Base-by-base conservation (phyloP, 1,140 invertebrate genomes). In the Heliconius nattereri region DNA sequence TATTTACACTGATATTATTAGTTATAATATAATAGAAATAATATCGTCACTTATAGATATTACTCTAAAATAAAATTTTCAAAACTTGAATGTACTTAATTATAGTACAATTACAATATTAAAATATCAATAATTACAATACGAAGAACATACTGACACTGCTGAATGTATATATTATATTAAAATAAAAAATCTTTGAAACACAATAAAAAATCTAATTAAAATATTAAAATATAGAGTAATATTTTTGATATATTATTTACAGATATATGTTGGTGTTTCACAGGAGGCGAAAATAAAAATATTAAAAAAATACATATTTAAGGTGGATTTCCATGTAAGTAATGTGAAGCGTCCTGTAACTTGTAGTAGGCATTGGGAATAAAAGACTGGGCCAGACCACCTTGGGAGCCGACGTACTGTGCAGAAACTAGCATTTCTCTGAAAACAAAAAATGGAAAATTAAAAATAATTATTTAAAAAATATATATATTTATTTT, bases 351-450 rank as follows among this genome's bases (percentile, higher is more conserved):
- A 7, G 92, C 87, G 19, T 94, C 91, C 79, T 94, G 92, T 20
- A 94, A 81, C 72, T 94, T 92, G 71, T 93, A 94, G 70, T 94
- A 94, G 16, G 89, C 89, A 81, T 93, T 94, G 6, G 91, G 91
- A 0, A 93, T 80, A 54, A 93, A 85, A 2, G 90, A 88, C 32
- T 93, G 91, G 1, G 89, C 83, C 13, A 93, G 75, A 23, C 88
- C 89, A 1, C 86, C 85, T 78, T 94, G 91, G 2, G 90, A 87
- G 2, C 88, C 90, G 5, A 91, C 90, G 71, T 94, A 93, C 54
- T 94, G 92, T 0, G 91, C 92, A 54, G 91, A 89, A 13, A 94
- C 91, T 8, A 94, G 76, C 86, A 94, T 93, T 81, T 94, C 92
- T 37, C 92, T 94, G 90, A 77, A 91, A 91, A 73, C 78, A 87